phyloP scores from a whole-genome alignment of 2,113 vertebrate species.

The Erythrolamprus reginae region DNA sequence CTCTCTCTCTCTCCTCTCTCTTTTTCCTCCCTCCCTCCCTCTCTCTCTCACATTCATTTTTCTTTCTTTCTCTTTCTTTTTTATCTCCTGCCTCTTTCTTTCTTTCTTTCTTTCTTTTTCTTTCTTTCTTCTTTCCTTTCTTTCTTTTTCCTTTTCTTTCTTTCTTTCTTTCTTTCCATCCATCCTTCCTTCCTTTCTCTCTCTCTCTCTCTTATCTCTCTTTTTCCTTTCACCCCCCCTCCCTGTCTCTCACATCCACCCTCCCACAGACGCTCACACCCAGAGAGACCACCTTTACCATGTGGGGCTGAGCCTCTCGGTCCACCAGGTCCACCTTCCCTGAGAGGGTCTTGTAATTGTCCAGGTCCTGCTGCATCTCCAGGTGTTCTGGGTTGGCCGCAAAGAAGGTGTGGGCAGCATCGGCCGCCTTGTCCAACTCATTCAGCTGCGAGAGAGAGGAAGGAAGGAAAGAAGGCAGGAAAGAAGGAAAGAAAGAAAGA shows the following conservation, averaged over 20 bases:
- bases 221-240: too few species aligned
- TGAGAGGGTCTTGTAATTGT: slow-evolving; percentile 78
- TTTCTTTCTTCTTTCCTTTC: too few species aligned
- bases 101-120: accelerated
- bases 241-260: not conserved
- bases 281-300: slow-evolving; percentile 66
- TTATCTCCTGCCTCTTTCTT: too few species aligned
- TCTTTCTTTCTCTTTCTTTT: accelerated
- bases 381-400: slow-evolving; percentile 96
- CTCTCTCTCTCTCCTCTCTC: accelerated
- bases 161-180: too few species aligned
- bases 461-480: not conserved
- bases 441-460: slow-evolving; percentile 71
- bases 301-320: slow-evolving; percentile 79
- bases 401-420: slow-evolving; percentile 94
- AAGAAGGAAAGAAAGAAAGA: not conserved
- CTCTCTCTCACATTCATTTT: too few species aligned
- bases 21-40: too few species aligned
- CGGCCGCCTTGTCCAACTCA: slow-evolving; percentile 83
- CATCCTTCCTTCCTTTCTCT: accelerated
- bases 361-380: slow-evolving; percentile 85
- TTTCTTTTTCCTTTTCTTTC: too few species aligned
- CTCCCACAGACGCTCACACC: not conserved
- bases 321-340: slow-evolving; percentile 77
- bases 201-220: too few species aligned